Base-by-base conservation (phyloP, 2,797 vertebrate genomes). In the Mareca strepera region DNA sequence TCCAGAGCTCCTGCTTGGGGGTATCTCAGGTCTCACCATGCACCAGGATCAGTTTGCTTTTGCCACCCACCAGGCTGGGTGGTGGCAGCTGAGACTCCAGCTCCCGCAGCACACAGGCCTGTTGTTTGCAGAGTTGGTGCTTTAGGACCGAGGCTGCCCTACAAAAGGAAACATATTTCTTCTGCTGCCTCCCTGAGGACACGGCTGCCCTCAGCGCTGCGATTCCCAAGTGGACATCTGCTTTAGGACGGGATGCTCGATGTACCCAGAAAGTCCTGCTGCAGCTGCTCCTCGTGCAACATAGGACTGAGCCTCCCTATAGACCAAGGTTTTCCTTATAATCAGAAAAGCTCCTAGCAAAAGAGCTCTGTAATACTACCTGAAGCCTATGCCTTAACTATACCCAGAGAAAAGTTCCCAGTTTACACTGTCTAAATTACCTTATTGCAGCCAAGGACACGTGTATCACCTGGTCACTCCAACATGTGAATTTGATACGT, bases 141-240 rank as follows among this genome's bases (percentile, higher is more conserved):
- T 70, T 63, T 13, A 55, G 25, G 60, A 81, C n/a, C 4, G 44
- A 58, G 69, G 76, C 60, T 64, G 52, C 76, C 86, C 48, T 74
- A 11, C 9, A 43, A 48, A 60, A 88, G 62, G 41, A 83, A 78
- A 66, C 17, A 21, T 0, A 0, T 31, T 83, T 62, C 88, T 80
- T 3, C 50, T 74, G 48, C 48, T 74, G 48, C 48, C 41, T 58
- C 58, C 69, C 28, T 17, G 23, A 23, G 55, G 67, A 62, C 0
- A 0, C 26, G n/a, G 29, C 14, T 78, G 22, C 11, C 37, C 44
- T 68, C 25, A 12, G 39, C 0, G 0, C 74, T 35, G 17, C 74
- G 1, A 0, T 62, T 92, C 0, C 35, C 2, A 0, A 2, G 2
- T 11, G 59, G 70, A 81, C 37, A 8, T 60, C 58, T 81, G 62